Evolutionary conservation across 2,888 invertebrate species (phyloP), one percentile per base, ranked within the genome.

Genomic region (Tuberolachnus salignus): DNA sequence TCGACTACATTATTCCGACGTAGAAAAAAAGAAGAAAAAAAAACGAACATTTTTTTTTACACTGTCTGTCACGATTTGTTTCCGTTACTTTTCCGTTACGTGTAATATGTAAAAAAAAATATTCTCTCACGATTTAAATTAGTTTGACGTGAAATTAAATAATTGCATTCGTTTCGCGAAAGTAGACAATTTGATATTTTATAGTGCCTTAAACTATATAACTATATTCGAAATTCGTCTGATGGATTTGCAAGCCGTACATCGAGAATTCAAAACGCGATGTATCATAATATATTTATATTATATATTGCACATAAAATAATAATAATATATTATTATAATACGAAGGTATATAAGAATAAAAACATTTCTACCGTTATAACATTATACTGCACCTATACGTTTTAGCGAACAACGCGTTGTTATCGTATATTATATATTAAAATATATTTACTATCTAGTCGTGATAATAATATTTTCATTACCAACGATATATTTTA

Each of bases 131-230:
- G 51, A 73, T 64, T 64, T 19, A 42, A 63, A 73, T 73, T 73
- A 42, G 51, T 63, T 53, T 64, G 42, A 64, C 51, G 51, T 42
- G 63, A 63, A 63, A 64, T 63, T 11, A 53, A 73, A 73, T 73
- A 53, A 73, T 53, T 63, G 21, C 51, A 64, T 73, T 73, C 49
- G 19, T 44, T 64, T 44, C 13, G 16, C 44, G 23, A 10, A 49
- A 61, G 49, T 23, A 73, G 51, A 44, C 63, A 63, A 73, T 73
- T 73, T 63, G 63, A 73, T 73, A 73, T 51, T 57, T 57, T 71
- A 64, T 26, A 57, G 55, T 70, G 55, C 10, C 10, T n/a, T 19
- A 19, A 53, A 59, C 16, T 26, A 26, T n/a, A n/a, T n/a, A n/a
- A 34, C 26, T 26, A 34, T 34, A 46, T 61, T 53, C 9, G 51